Base-by-base conservation (phyloP, 2,888 invertebrate species). In the Lasioglossum leucozonium region DNA sequence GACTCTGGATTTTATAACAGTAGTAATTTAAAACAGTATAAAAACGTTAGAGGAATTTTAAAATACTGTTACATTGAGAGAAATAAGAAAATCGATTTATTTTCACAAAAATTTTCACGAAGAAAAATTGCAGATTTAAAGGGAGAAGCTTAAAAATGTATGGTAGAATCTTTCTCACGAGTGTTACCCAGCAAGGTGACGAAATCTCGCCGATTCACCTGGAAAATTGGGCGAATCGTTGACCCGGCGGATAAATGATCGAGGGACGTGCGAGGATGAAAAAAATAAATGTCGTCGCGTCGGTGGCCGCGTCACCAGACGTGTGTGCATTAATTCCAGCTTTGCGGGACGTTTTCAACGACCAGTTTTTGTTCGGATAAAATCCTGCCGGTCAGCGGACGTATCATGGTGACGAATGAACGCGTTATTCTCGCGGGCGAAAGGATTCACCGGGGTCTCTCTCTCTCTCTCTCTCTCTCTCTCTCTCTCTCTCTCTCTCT, bases 361-460 rank as follows among this genome's bases (percentile, higher is more conserved):
- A 40, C 40, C 40, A 69, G 37, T n/a, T 69, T 69, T 69, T 69
- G 37, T 40, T 69, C 37, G 67, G 37, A 37, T n/a, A n/a, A 37
- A 67, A n/a, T n/a, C 69, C 11, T 8, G 22, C n/a, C 69, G 40
- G 37, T 40, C 37, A 2, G 26, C 73, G 73, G 73, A 77, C 73
- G 69, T 62, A 69, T 74, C 40, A 26, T 42, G 44, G 42, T 77
- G 80, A 84, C 76, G 83, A 65, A 77, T 30, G 77, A 62, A 65
- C 72, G 71, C 80, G 74, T 78, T 83, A 58, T 80, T 84, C 78
- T 72, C 44, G 71, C 73, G 51, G 51, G 22, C 72, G 77, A 80
- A 82, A 82, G 79, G 82, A 85, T 86, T 79, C 77, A 73, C 67
- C 18, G 51, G 72, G n/a, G n/a, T n/a, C n/a, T n/a, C n/a, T n/a